Evolutionary conservation across 2,113 vertebrate species (phyloP), one percentile per base, ranked within the genome.

Genomic region (cat (Felis catus)): DNA sequence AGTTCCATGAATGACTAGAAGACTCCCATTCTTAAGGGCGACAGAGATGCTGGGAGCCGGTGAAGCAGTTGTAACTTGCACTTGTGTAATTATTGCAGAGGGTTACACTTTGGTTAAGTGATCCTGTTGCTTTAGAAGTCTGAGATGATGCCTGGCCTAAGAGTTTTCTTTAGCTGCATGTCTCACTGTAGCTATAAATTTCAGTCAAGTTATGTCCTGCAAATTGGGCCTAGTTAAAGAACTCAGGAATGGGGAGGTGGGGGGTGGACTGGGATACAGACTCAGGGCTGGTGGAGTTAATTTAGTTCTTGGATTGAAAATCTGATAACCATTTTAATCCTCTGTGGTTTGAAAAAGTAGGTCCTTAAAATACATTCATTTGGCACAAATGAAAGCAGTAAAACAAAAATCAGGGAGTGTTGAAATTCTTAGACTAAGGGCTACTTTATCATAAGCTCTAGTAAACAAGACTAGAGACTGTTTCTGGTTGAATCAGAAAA

Each of bases 141-240:
- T 65, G 76, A 82, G 68, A 73, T 66, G 93, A 80, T 92, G 86
- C 23, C 31, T 96, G 86, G 39, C 33, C 41, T 48, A 61, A 71
- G 39, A 90, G 86, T 39, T 93, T 86, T 96, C 84, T 96, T 97
- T 82, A 97, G 78, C 21, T 2, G 27, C 4, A 9, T 65, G 58
- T 91, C 89, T 5, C 1, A 90, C 27, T 39, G 88, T 94, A 74
- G 55, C 70, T 95, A n/a, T 96, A 93, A 96, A 95, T 95, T 95
- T 96, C 63, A 58, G 66, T 76, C 65, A 90, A 93, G 91, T 91
- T 93, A 81, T 61, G 2, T 78, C 79, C 89, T 95, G 27, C 51
- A 92, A 76, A 81, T 70, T 96, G 82, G 94, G 36, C 89, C 66
- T 76, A 89, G 94, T 93, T 89, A 91, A 95, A 71, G 82, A 97